Evolutionary conservation across 2,888 invertebrate species (phyloP), one percentile per base, ranked within the genome.

Genomic region (Tortricodes alternella): DNA sequence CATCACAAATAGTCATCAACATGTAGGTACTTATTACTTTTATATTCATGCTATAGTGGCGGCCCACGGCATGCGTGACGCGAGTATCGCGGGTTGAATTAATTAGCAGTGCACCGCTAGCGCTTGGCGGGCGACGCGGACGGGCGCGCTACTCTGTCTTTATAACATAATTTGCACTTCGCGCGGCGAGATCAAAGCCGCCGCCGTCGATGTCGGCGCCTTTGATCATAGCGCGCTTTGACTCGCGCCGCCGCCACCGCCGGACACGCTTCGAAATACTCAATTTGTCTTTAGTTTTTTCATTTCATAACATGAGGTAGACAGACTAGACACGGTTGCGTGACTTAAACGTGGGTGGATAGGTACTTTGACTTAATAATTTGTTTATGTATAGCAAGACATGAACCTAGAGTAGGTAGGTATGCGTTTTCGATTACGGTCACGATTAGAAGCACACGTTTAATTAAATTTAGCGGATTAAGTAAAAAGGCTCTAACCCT

Each of bases 131-230:
- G 82, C 77, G 77, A 75, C 80, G 78, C 76, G 80, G 55, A 49
- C 55, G 60, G 76, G 76, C 81, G 79, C 78, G 80, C 83, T 84
- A 83, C 84, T 85, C 85, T 85, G 88, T 88, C 89, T 89, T 89
- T 89, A 90, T 89, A 90, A 89, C 89, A 90, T 91, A 91, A 91
- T 91, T 91, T 91, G 91, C 91, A 91, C 90, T 90, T 89, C 83
- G 79, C 77, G 89, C 90, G 89, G 90, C 75, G 74, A 86, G 84
- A 89, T 91, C 90, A 91, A 91, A 90, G 90, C 75, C 68, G 71
- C 76, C 79, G 80, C 83, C 80, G 74, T 81, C 81, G 83, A 77
- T 79, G 85, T 81, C 90, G 90, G 91, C 76, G 76, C 84, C 87
- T 91, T 91, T 91, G 89, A 91, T 91, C 89, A 83, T 77, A 70